Evolutionary conservation across 2,113 vertebrate species (phyloP).

Genomic region (Cololabis saira): DNA sequence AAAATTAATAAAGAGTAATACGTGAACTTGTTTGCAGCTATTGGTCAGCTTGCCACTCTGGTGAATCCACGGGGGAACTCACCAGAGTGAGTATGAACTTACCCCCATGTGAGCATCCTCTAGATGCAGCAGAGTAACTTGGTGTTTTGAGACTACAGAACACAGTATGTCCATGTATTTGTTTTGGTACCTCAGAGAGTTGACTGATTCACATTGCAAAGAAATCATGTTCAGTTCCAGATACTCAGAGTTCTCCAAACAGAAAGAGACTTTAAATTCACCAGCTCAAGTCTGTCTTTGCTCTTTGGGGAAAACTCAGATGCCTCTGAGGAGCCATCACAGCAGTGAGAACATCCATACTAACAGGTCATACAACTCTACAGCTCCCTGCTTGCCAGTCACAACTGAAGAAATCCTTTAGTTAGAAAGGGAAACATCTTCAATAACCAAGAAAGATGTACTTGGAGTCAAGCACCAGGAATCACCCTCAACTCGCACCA

Average conservation of each 20-base stretch:
- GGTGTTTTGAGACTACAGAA: neutral
- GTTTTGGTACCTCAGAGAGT: neutral
- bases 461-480: too few species aligned
- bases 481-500: too few species aligned
- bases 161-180: conserved; percentile 2
- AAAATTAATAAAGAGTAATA: conserved; percentile 5
- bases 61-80: neutral
- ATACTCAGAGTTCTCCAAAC: too few species aligned
- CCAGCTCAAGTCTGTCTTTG: conserved; percentile 55
- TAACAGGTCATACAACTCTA: too few species aligned
- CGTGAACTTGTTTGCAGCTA: neutral
- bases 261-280: too few species aligned
- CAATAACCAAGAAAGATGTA: too few species aligned
- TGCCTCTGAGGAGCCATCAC: conserved; percentile 48
- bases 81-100: neutral
- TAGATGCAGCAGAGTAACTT: neutral
- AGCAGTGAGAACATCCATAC: conserved; percentile 39
- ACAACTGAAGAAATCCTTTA: too few species aligned
- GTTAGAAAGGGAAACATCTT: too few species aligned
- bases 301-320: conserved; percentile 37
- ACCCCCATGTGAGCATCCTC: conserved; percentile 4
- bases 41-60: neutral
- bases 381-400: too few species aligned
- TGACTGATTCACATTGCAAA: conserved; percentile 19
- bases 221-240: conserved; percentile 22